Percentiles rank a stretch among this genome's conserved stretches.
These are phyloP conservation scores for Mycalesis mineus DNA, from an alignment of 2,888 invertebrate species.

Conservation along the genomic window DNA sequence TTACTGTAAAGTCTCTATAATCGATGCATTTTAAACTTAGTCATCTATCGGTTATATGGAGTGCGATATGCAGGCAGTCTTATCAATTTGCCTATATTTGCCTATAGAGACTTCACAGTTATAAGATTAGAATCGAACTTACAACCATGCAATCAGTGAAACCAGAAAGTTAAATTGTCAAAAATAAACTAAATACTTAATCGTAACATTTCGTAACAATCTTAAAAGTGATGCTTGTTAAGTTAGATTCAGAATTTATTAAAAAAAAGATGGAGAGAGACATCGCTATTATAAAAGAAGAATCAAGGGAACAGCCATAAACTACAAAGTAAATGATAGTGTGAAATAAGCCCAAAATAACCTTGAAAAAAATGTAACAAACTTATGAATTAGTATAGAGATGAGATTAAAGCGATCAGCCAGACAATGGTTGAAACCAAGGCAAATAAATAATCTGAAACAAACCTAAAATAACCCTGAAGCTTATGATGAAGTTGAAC, in stretches of 20 bases:
- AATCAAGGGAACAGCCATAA: background rate
- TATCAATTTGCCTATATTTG: too few species aligned
- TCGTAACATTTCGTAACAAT: background rate
- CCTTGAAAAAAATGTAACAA: background rate
- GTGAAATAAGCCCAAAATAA: background rate
- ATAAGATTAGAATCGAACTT: background rate
- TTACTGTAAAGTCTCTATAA: too few species aligned
- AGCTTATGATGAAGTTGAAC: too few species aligned
- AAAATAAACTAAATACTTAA: background rate
- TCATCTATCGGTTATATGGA: too few species aligned
- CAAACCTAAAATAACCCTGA: background rate
- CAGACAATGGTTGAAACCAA: background rate
- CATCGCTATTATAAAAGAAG: background rate
- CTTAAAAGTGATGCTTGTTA: background rate
- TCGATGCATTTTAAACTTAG: too few species aligned
- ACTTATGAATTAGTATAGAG: background rate
- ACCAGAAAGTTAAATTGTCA: background rate
- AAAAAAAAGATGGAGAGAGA: background rate
- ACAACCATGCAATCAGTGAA: background rate
- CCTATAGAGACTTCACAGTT: too few species aligned
- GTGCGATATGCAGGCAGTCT: too few species aligned
- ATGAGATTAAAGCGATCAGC: background rate
- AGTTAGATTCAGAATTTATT: background rate
- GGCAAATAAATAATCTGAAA: background rate
- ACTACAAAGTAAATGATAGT: background rate